Evolutionary conservation across 2,888 invertebrate species (phyloP), one percentile per base, ranked within the genome.

Genomic region (Beris chalybata): DNA sequence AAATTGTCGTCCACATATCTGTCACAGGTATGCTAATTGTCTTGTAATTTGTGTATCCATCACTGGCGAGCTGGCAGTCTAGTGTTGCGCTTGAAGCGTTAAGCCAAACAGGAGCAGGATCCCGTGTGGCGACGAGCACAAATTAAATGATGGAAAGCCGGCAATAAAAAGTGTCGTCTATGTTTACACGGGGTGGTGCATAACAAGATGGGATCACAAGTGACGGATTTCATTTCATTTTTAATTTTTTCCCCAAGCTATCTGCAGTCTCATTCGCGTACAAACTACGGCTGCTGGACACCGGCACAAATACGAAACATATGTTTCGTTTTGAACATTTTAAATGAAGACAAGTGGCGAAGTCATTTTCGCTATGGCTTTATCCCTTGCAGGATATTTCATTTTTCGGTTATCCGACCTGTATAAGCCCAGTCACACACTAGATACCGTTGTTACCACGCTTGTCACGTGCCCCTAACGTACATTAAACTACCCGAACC

Each of bases 11-110:
- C 30, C 31, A 52, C 61, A 31, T 50, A 52, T 61, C 43, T 52
- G 61, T 52, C 61, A 61, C 61, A 61, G 29, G 61, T 61, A 61
- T 50, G 61, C 61, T 61, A 61, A 61, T 61, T 61, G 61, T 61
- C 61, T 13, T n/a, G 50, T 50, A 61, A 61, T 50, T 61, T 61
- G 61, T 50, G 43, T 61, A 61, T 61, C 50, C 50, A 50, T 56
- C 56, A 56, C 44, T 12, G 30, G 56, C 4, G 13, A 56, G 43
- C 15, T 13, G 22, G 15, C 43, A 43, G 54, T 22, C 12, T 22
- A 43, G 56, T n/a, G n/a, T 32, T 54, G 7, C 52, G 12, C 54
- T 30, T 7, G 31, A 31, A 54, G 29, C 54, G 31, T n/a, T 31
- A 6, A 12, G 7, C n/a, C 13, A 31, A 59, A 13, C 5, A 55